A percentile compares a stretch with the other conserved stretches of the same genome.
Evolutionary conservation across 2,888 invertebrate genomes (phyloP).

Genomic region (Piscicola geometra): DNA sequence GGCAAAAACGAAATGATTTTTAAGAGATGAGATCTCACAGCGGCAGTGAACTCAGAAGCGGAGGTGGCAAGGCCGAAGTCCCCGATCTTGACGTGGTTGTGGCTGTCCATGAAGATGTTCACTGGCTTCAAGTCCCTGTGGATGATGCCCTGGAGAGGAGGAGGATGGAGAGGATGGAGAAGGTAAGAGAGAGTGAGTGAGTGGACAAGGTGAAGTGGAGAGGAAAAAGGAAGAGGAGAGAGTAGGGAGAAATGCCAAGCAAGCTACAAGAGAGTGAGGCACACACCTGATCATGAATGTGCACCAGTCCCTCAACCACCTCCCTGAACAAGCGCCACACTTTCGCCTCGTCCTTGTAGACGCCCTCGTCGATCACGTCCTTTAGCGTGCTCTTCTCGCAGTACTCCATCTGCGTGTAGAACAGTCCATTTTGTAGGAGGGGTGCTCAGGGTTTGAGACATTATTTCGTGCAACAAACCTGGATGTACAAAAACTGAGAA

Average conservation of each 20-base stretch:
- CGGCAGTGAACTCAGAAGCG: constrained; percentile 22
- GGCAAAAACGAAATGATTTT: too few relatives aligned
- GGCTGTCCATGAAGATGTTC: constrained; percentile 86
- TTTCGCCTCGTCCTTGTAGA: constrained; percentile 72
- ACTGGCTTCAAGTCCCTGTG: constrained; percentile 62
- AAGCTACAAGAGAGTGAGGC: background rate
- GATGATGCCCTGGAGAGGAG: constrained; percentile 59
- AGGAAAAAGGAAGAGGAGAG: too few relatives aligned
- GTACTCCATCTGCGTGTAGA: constrained; percentile 79
- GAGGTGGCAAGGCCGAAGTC: constrained; percentile 46
- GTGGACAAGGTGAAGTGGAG: background rate
- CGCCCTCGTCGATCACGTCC: constrained; percentile 77
- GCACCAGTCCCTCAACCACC: constrained; percentile 81
- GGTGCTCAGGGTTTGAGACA: background rate
- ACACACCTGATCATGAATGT: constrained; percentile 84
- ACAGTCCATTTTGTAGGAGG: background rate
- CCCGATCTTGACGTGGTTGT: constrained; percentile 64
- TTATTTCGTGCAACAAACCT: background rate
- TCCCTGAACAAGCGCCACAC: constrained; percentile 90
- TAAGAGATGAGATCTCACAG: too few relatives aligned
- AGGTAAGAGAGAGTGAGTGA: background rate
- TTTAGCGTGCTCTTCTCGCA: constrained; percentile 87
- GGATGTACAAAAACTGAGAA: too few relatives aligned
- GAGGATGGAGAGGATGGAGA: background rate
- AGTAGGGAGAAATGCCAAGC: background rate